These are phyloP conservation scores for Nineta flava DNA, from an alignment of 2,888 invertebrate genomes.

Conservation along the genomic window DNA sequence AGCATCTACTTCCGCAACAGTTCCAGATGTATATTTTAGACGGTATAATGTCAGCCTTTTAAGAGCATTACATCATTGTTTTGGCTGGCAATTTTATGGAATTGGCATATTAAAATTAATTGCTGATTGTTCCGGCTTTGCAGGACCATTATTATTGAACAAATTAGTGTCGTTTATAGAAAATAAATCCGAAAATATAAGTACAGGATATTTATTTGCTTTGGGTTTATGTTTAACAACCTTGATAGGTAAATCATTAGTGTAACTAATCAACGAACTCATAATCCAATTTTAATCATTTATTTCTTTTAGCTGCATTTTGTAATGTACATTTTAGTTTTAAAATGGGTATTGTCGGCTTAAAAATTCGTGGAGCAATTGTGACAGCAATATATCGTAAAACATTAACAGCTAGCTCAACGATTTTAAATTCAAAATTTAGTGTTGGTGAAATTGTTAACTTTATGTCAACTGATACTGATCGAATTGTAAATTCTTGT, in stretches of 20 bases:
- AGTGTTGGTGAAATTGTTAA: constrained; percentile 82
- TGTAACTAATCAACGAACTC: constrained; percentile 1
- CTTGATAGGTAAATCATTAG: constrained; percentile 40
- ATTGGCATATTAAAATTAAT: constrained; percentile 70
- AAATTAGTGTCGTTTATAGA: constrained; percentile 65
- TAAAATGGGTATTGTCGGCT: constrained; percentile 62
- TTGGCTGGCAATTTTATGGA: constrained; percentile 68
- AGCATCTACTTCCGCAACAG: too few relatives aligned
- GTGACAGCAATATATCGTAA: constrained; percentile 70
- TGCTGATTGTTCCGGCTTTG: constrained; percentile 72
- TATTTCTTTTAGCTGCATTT: constrained; percentile 44
- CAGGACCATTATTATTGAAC: constrained; percentile 77
- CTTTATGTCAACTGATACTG: constrained; percentile 93
- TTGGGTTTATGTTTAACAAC: constrained; percentile 46
- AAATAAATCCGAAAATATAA: constrained; percentile 45
- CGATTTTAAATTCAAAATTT: constrained; percentile 26
- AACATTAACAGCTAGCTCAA: constrained; percentile 31
- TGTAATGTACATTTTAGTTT: constrained; percentile 83
- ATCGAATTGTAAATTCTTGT: constrained; percentile 88
- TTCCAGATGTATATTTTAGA: constrained; percentile 9
- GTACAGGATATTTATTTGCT: constrained; percentile 49
- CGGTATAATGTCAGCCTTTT: constrained; percentile 37
- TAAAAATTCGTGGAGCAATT: constrained; percentile 76
- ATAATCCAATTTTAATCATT: constrained; percentile 1
- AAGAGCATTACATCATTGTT: constrained; percentile 54